Base-by-base conservation (phyloP, 2,888 invertebrate species). In the Netelia melanura region DNA sequence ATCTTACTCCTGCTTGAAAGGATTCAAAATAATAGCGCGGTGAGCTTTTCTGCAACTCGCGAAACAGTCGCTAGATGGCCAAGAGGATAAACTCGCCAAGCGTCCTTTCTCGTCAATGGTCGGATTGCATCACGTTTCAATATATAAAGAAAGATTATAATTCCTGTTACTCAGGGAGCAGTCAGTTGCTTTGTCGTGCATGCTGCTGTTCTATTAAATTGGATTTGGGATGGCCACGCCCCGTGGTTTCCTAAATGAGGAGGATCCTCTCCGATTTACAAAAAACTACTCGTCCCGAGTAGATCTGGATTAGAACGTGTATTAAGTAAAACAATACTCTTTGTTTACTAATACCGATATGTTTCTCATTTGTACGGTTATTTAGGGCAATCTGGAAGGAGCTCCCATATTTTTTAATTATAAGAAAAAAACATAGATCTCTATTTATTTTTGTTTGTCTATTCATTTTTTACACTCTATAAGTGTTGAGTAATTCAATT, bases 371-470 rank as follows among this genome's bases (percentile, higher is more conserved):
- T 21, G 21, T 21, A 21, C 21, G 21, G 17, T 17, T 17, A 21
- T 1, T 21, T 21, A 21, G 1, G 21, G 21, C 21, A 30, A 30
- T 30, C 56, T 38, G 6, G 17, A 48, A 62, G 11, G 48, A 21
- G 10, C 83, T 83, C 78, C 83, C 83, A 74, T 83, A 83, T 74
- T 83, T 83, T 83, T 83, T 72, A 2, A n/a, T n/a, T 64, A 17
- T 6, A 1, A 11, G 0, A 30, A 17, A 21, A 21, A 21, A 21
- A 17, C 17, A 17, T 1, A 21, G 1, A 21, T 30, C 3, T 0
- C 30, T 30, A 30, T 30, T 30, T 30, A 30, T 30, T 3, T 30
- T 30, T 30, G 2, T 14, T 14, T 48, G 11, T 11, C 14, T 48
- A 58, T 30, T 38, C 3, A 56, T 64, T 54, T 72, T 58, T 65